Evolutionary conservation across 2,797 vertebrate genomes (phyloP).

Genomic region (Phoebastria nigripes): DNA sequence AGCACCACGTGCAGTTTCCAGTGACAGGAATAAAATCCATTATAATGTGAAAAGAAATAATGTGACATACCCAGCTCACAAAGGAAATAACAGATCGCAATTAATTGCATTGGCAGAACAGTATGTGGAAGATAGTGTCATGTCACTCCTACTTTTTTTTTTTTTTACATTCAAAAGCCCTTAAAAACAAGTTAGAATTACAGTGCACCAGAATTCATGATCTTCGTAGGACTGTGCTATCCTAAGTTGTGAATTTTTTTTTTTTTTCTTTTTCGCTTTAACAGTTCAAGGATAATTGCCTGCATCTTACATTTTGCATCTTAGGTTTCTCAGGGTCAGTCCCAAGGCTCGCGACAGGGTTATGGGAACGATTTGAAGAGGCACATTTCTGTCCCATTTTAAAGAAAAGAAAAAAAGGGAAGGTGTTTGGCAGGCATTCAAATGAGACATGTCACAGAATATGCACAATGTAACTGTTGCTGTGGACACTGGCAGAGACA

Average conservation of each 20-base stretch:
- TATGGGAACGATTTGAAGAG: constrained; percentile 38
- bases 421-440: constrained; percentile 38
- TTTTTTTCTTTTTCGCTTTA: neutral
- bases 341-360: neutral
- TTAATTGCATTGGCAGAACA: neutral
- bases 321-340: neutral
- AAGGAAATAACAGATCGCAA: neutral
- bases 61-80: neutral
- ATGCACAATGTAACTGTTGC: constrained; percentile 8
- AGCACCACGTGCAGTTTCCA: neutral
- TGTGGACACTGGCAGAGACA: neutral
- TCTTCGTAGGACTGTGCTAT: neutral
- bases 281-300: neutral
- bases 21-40: neutral
- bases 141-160: neutral
- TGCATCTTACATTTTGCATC: neutral
- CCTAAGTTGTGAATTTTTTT: neutral
- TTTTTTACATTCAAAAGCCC: neutral
- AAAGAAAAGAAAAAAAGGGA: neutral
- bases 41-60: neutral
- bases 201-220: neutral
- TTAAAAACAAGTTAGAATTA: neutral
- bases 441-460: neutral
- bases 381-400: neutral
- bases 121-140: neutral